phyloP scores from a whole-genome alignment of 2,797 vertebrate species.

The Hypotaenidia okinawae region DNA sequence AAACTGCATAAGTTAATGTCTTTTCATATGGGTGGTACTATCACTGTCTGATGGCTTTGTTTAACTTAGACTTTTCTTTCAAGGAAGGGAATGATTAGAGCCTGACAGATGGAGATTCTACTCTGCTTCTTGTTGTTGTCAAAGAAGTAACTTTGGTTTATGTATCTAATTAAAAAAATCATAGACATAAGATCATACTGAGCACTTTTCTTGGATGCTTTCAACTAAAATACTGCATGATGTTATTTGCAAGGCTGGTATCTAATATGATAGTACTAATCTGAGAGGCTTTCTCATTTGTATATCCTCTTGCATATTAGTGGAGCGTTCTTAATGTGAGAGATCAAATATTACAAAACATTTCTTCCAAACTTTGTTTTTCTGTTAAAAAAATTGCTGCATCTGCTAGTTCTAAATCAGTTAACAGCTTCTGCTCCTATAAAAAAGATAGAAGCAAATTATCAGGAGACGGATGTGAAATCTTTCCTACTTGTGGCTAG shows the following conservation, averaged over 20 bases:
- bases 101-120: neutral
- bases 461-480: neutral
- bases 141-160: neutral
- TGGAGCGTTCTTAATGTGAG: neutral
- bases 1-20: neutral
- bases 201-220: neutral
- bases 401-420: neutral
- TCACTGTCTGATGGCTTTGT: neutral
- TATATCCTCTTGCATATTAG: neutral
- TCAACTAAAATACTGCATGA: neutral
- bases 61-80: neutral
- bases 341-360: neutral
- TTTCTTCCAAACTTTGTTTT: neutral
- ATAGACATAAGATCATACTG: neutral
- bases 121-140: neutral
- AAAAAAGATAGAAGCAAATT: neutral
- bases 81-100: neutral
- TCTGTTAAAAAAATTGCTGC: neutral
- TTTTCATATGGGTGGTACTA: neutral
- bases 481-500: neutral
- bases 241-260: neutral
- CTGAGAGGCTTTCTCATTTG: neutral
- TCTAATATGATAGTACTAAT: neutral
- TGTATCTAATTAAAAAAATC: neutral
- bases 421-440: neutral